These are phyloP conservation scores for Rhynchonycteris naso DNA, from an alignment of 2,797 vertebrate species.

Conservation along the genomic window DNA sequence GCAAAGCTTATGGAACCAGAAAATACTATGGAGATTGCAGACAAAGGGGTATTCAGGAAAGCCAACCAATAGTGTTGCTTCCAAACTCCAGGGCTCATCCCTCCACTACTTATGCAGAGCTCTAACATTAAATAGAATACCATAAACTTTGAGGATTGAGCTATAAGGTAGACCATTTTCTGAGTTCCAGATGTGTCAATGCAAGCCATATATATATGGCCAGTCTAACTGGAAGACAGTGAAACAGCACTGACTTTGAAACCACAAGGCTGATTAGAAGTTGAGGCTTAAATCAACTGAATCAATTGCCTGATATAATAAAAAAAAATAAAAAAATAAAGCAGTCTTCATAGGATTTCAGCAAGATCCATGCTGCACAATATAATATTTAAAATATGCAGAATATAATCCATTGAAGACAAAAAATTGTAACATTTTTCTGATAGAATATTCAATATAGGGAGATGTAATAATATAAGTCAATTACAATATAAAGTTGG, in stretches of 20 bases:
- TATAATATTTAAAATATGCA: not conserved
- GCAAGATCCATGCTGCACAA: not conserved
- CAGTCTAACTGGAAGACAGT: not conserved
- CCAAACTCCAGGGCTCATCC: not conserved
- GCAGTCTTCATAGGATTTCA: not conserved
- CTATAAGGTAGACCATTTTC: not conserved
- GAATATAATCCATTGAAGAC: not conserved
- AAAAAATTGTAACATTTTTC: not conserved
- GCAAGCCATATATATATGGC: not conserved
- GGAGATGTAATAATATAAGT: not conserved
- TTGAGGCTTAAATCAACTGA: not conserved
- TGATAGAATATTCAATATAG: not conserved
- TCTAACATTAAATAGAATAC: not conserved
- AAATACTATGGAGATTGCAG: accelerated
- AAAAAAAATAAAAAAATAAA: not conserved
- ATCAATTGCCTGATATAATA: not conserved
- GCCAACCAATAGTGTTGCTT: not conserved
- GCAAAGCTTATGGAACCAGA: not conserved
- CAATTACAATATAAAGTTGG: not conserved
- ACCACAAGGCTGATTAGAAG: not conserved
- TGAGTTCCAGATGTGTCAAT: not conserved
- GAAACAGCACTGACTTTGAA: not conserved
- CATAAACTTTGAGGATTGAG: not conserved
- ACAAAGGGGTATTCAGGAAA: not conserved
- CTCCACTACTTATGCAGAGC: accelerated